phyloP scores from a whole-genome alignment of 2,888 invertebrate species.

The Ophion costatus region DNA sequence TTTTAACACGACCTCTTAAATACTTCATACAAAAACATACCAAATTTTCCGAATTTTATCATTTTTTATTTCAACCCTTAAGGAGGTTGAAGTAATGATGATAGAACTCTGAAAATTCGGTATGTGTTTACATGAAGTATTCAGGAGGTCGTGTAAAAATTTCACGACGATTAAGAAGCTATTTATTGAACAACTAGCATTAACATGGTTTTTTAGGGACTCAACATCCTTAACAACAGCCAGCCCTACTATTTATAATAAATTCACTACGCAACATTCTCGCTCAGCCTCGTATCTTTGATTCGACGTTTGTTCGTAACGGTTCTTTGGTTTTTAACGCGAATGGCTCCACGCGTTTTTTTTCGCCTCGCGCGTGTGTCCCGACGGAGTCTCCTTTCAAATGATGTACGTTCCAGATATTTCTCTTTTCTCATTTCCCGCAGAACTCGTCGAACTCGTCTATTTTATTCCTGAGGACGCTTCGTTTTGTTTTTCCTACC shows the following conservation, averaged over 20 bases:
- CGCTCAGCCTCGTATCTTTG: constrained; percentile 33
- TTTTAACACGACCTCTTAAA: too few species aligned
- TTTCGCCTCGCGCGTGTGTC: background rate
- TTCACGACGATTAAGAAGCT: too few species aligned
- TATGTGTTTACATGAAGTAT: too few species aligned
- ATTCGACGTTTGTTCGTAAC: constrained; percentile 30
- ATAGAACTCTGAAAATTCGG: too few species aligned
- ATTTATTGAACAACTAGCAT: too few species aligned
- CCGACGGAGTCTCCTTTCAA: background rate
- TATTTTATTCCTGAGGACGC: constrained; percentile 10
- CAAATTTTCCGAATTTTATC: too few species aligned
- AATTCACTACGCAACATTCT: constrained; percentile 48
- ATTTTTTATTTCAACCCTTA: too few species aligned
- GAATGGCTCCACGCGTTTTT: constrained; percentile 8
- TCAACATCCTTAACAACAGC: too few species aligned
- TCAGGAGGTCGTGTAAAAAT: too few species aligned
- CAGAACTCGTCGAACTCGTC: background rate
- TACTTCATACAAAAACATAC: too few species aligned
- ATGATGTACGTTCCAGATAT: background rate
- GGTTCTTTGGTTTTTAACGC: constrained; percentile 59
- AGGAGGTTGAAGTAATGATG: too few species aligned
- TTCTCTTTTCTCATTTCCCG: background rate
- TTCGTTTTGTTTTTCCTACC: background rate
- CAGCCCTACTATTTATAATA: constrained; percentile 46
- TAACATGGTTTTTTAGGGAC: too few species aligned